These are phyloP conservation scores for Melanostoma mellinum DNA, from an alignment of 2,888 invertebrate genomes.

Conservation along the genomic window DNA sequence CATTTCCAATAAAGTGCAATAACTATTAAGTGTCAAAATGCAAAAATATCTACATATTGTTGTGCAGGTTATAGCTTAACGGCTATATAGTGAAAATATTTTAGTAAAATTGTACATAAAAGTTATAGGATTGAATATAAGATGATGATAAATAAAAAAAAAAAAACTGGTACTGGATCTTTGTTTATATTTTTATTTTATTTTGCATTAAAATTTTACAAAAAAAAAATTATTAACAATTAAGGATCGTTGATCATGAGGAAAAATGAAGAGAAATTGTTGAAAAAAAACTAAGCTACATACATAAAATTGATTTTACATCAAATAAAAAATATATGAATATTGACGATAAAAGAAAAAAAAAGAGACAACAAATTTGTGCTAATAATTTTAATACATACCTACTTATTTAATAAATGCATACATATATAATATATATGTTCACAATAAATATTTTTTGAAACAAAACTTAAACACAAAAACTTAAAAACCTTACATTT, in stretches of 20 bases:
- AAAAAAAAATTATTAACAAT: neutral
- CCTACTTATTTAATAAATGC: constrained; percentile 48
- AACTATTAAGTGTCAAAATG: constrained; percentile 37
- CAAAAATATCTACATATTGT: constrained; percentile 53
- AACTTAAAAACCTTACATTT: constrained; percentile 7
- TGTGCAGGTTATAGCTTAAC: constrained; percentile 50
- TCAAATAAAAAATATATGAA: constrained; percentile 24
- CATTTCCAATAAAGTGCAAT: constrained; percentile 42
- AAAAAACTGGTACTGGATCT: constrained; percentile 51
- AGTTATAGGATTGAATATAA: constrained; percentile 48
- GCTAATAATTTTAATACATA: constrained; percentile 61
- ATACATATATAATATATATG: constrained; percentile 27
- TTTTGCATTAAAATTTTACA: constrained; percentile 26
- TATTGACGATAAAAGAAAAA: constrained; percentile 30
- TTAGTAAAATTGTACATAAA: constrained; percentile 48
- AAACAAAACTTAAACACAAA: constrained; percentile 11
- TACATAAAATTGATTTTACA: constrained; percentile 24
- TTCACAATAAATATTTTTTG: constrained; percentile 14
- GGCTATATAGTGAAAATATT: constrained; percentile 46
- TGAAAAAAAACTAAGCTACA: constrained; percentile 3
- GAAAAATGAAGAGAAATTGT: constrained; percentile 20
- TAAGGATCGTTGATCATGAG: constrained; percentile 5
- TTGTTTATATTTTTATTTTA: constrained; percentile 38
- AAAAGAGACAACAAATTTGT: constrained; percentile 5
- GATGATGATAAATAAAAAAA: constrained; percentile 18